Conservation (phyloP, 2,888 invertebrate genomes). For the Matsumyia berberina region DNA sequence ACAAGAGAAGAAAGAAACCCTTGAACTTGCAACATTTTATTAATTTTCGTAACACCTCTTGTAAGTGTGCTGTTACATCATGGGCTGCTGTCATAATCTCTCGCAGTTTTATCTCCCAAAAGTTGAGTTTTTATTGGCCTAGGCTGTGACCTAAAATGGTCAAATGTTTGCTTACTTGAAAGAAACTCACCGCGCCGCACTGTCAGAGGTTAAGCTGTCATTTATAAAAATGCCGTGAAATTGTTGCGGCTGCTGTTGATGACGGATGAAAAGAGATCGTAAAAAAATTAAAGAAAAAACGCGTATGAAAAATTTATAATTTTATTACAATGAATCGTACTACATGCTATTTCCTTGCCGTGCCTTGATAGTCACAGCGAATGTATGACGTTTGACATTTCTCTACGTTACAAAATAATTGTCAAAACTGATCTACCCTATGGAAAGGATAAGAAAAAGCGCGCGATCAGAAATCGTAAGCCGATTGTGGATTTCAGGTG, state of each 20-base stretch:
- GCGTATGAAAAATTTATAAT: no score
- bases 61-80: conserved; percentile 41
- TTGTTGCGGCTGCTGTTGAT: conserved; percentile 65
- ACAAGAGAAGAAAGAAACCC: conserved; percentile 14
- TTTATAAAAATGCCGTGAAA: conserved; percentile 72
- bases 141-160: conserved; percentile 69
- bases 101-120: conserved; percentile 24
- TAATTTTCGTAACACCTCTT: conserved; percentile 29
- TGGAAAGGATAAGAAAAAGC: conserved; percentile 10
- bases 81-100: conserved; percentile 57
- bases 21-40: conserved; percentile 58
- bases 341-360: no score
- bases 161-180: conserved; percentile 53
- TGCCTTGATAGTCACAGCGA: no score
- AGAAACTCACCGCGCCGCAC: conserved; percentile 31
- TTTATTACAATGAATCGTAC: no score
- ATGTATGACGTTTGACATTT: no score
- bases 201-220: conserved; percentile 51
- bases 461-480: conserved; percentile 61
- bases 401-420: no score
- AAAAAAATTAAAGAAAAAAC: conserved; percentile 17
- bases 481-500: conserved; percentile 72
- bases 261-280: conserved; percentile 42
- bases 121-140: conserved; percentile 41
- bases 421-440: no score